A percentile compares a stretch with the other conserved stretches of the same genome.
These are phyloP conservation scores for Amphiprion clarkii DNA, from an alignment of 2,797 vertebrate genomes.

Conservation along the genomic window DNA sequence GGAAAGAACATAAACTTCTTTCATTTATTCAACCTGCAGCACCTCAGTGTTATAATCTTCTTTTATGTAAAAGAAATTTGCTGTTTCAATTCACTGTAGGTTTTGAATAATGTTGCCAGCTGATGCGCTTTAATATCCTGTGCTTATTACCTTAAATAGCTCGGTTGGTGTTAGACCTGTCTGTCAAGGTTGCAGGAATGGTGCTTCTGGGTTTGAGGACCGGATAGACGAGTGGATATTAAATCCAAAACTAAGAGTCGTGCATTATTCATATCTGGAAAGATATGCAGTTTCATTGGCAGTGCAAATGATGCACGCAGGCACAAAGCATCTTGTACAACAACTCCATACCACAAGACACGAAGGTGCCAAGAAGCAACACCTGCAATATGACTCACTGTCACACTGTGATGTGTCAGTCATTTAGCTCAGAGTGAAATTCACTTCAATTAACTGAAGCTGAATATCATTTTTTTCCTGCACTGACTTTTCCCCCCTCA, in stretches of 20 bases:
- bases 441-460: slow-evolving; percentile 1
- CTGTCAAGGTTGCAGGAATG: slow-evolving; percentile 49
- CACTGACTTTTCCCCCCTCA: not conserved
- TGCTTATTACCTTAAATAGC: slow-evolving; percentile 51
- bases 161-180: slow-evolving; percentile 42
- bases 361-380: slow-evolving; percentile 22
- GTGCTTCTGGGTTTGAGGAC: slow-evolving; percentile 23
- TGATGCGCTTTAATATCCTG: slow-evolving; percentile 63
- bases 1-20: slow-evolving; percentile 4
- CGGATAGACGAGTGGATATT: slow-evolving; percentile 44
- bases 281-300: slow-evolving; percentile 17
- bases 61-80: slow-evolving; percentile 24
- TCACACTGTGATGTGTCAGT: not conserved
- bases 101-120: slow-evolving; percentile 42
- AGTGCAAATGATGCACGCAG: slow-evolving; percentile 12
- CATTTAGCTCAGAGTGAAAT: slow-evolving; percentile 15
- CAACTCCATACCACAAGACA: slow-evolving; percentile 6
- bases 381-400: slow-evolving; percentile 36
- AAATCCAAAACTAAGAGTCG: slow-evolving; percentile 34
- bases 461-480: slow-evolving; percentile 9
- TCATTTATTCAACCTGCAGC: slow-evolving; percentile 25
- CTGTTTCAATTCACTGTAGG: slow-evolving; percentile 39
- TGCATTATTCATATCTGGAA: slow-evolving; percentile 28
- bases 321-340: not conserved
- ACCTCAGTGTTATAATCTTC: slow-evolving; percentile 19